Conservation (phyloP, 2,797 vertebrate genomes). For the Poecilia velifera region DNA sequence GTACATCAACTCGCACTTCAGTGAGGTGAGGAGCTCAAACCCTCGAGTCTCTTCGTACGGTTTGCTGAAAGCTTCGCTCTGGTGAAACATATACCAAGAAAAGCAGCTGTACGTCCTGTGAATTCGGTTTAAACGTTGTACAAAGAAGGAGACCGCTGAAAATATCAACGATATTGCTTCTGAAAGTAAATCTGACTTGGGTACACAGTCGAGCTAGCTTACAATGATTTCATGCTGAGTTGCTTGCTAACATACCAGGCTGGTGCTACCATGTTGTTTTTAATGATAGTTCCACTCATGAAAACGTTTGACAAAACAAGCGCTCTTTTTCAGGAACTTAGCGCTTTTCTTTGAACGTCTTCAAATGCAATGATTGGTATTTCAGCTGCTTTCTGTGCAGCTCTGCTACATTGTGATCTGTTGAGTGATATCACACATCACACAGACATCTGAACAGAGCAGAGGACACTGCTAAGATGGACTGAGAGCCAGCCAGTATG, state of each 20-base stretch:
- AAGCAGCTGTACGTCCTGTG: background rate
- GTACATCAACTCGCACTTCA: conserved; percentile 88
- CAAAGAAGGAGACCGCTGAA: background rate
- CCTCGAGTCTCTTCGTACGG: background rate
- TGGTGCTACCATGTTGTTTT: background rate
- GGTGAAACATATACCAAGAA: background rate
- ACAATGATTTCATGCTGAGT: background rate
- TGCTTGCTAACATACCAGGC: background rate
- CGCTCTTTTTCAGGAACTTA: background rate
- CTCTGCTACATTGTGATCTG: background rate
- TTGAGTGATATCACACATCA: background rate
- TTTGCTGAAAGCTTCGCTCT: background rate
- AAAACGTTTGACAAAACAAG: background rate
- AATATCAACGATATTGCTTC: background rate
- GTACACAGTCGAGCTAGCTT: too few species aligned
- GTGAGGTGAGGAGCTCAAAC: conserved; percentile 71
- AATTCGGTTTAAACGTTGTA: background rate
- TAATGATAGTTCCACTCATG: background rate
- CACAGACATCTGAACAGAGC: background rate
- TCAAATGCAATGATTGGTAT: background rate
- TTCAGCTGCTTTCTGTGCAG: background rate
- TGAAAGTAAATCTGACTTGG: background rate
- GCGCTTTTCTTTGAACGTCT: background rate
- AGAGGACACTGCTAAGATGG: background rate
- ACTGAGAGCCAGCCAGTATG: background rate